Percentiles rank a stretch among this genome's conserved stretches.
These are phyloP conservation scores for Himalopsyche japonica DNA, from an alignment of 2,888 invertebrate species.

Conservation along the genomic window DNA sequence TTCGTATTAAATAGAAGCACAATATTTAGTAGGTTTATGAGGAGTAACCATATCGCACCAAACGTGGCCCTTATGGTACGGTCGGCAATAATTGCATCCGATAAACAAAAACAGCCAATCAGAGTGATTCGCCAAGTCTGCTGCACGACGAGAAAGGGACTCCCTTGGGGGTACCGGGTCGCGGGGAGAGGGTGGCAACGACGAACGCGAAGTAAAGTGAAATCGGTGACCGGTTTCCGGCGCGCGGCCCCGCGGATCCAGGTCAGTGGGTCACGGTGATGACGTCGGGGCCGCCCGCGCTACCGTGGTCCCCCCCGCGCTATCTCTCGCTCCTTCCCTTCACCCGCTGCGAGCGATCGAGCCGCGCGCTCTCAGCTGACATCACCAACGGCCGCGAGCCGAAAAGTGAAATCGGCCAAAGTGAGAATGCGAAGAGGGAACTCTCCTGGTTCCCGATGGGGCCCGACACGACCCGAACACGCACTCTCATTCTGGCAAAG, in stretches of 20 bases:
- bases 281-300: constrained; percentile 60
- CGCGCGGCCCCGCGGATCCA: constrained; percentile 62
- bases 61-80: neutral
- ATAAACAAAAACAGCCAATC: neutral
- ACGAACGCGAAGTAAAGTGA: constrained; percentile 41
- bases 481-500: neutral
- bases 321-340: constrained; percentile 37
- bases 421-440: constrained; percentile 6
- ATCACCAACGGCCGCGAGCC: constrained; percentile 50
- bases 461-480: neutral
- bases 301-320: constrained; percentile 46
- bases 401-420: constrained; percentile 39
- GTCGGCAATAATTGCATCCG: neutral
- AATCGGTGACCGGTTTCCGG: constrained; percentile 45
- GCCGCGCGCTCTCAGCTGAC: constrained; percentile 60
- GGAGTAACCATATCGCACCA: neutral
- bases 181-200: neutral
- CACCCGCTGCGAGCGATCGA: constrained; percentile 24
- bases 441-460: neutral
- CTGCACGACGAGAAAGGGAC: neutral
- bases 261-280: constrained; percentile 74
- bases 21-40: too few relatives aligned
- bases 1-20: too few relatives aligned
- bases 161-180: neutral
- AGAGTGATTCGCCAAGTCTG: neutral